These are phyloP conservation scores for Catocala nupta DNA, from an alignment of 2,888 invertebrate species.

Conservation along the genomic window DNA sequence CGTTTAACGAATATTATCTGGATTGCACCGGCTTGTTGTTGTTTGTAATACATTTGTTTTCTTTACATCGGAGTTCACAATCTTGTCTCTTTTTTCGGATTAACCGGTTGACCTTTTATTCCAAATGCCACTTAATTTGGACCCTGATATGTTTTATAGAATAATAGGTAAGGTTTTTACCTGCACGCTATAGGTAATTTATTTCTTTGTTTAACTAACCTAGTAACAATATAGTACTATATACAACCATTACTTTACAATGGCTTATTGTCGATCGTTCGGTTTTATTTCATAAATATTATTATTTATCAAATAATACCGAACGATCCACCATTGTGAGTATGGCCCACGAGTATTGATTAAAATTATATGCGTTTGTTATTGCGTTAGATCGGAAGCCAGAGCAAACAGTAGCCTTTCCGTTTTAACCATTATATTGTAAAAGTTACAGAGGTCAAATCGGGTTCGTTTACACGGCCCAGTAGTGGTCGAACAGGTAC, in stretches of 20 bases:
- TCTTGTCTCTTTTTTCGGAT: too few relatives aligned
- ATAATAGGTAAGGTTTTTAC: too few relatives aligned
- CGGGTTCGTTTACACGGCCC: constrained; percentile 67
- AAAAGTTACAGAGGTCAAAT: constrained; percentile 55
- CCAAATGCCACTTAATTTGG: too few relatives aligned
- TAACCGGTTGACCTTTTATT: too few relatives aligned
- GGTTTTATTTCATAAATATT: constrained; percentile 21
- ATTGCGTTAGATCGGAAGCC: constrained; percentile 18
- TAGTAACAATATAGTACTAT: too few relatives aligned
- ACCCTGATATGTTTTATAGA: too few relatives aligned
- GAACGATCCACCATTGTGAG: neutral
- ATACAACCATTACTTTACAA: too few relatives aligned
- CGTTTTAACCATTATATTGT: constrained; percentile 32
- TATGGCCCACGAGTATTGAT: neutral
- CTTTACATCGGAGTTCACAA: neutral
- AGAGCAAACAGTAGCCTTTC: constrained; percentile 34
- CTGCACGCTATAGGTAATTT: too few relatives aligned
- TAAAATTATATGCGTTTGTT: neutral
- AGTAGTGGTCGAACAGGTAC: constrained; percentile 66
- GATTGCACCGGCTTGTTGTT: constrained; percentile 37
- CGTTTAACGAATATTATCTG: constrained; percentile 45
- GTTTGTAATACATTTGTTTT: constrained; percentile 21
- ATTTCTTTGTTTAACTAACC: too few relatives aligned
- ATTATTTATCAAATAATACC: neutral
- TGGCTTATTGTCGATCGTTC: too few relatives aligned